phyloP scores from a whole-genome alignment of 2,797 vertebrate species.

The Atherinosoma microstoma region DNA sequence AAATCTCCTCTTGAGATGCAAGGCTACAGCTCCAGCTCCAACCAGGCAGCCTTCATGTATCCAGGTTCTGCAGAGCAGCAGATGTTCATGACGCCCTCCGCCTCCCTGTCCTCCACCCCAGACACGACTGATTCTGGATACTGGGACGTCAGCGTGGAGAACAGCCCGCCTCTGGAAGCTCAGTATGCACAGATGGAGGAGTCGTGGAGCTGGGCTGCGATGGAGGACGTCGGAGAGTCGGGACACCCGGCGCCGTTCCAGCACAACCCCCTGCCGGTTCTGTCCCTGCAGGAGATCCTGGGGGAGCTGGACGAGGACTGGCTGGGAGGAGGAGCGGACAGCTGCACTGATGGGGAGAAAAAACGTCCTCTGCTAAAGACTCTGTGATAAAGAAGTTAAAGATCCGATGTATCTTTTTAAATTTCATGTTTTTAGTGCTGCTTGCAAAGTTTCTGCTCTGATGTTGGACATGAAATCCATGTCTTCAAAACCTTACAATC shows the following conservation, averaged over 20 bases:
- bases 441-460: not conserved
- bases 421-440: slow-evolving; percentile 11
- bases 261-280: slow-evolving; percentile 68
- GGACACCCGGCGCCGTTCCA: not conserved
- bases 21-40: slow-evolving; percentile 33
- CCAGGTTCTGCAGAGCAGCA: slow-evolving; percentile 61
- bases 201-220: slow-evolving; percentile 41
- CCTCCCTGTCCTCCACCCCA: slow-evolving; percentile 62
- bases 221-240: slow-evolving; percentile 33
- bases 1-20: slow-evolving; percentile 57
- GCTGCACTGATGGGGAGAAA: slow-evolving; percentile 24
- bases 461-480: not conserved
- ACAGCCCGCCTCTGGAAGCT: slow-evolving; percentile 38
- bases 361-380: slow-evolving; percentile 45
- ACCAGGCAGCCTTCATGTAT: slow-evolving; percentile 44
- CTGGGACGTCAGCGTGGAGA: slow-evolving; percentile 68
- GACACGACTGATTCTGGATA: slow-evolving; percentile 78
- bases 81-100: slow-evolving; percentile 22
- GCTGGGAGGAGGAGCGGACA: slow-evolving; percentile 58
- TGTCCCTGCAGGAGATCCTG: slow-evolving; percentile 82
- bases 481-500: not conserved
- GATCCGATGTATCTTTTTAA: slow-evolving; percentile 45
- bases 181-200: slow-evolving; percentile 51
- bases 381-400: not conserved
- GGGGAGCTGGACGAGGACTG: slow-evolving; percentile 77